Base-by-base conservation (phyloP, 2,797 vertebrate genomes). In the Oophaga sylvatica region DNA sequence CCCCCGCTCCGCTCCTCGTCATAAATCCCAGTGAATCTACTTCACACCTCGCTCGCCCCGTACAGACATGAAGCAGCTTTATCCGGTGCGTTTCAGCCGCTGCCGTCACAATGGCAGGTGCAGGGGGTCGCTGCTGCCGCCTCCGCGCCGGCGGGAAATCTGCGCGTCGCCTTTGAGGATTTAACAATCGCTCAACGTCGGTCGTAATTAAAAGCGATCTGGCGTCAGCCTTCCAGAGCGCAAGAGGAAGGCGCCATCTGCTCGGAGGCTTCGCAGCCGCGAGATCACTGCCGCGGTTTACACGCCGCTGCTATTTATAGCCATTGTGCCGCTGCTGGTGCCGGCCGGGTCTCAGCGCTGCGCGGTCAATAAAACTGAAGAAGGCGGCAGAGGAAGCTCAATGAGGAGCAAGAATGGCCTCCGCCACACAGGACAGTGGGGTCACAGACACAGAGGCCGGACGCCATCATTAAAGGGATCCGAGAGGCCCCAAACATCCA, bases 161-260 rank as follows among this genome's bases (percentile, higher is more conserved):
- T 53, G 82, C 57, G 65, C 35, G 56, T 35, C 75, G n/a, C 65
- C 76, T 88, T 88, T 88, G 63, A 84, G 71, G 87, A 56, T 53
- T 62, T 31, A 83, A 83, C 81, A 84, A 84, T 88, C 26, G 81
- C 35, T 59, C 73, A 45, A 63, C 60, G 62, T 70, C 29, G 56
- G 48, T 0, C 81, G 35, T 84, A 80, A 88, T 88, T 88, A 88
- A 88, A 84, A 88, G 87, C 20, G 65, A 71, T 73, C 57, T 73
- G 65, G 35, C 75, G 48, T 57, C 65, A 6, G 45, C 75, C 56
- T 71, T 84, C 75, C 65, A 73, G 77, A 29, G 63, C 75, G 67
- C 87, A 78, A 76, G 81, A 2, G 83, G 86, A 29, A 75, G 57
- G 62, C 53, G 31, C 83, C 87, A 89, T 89, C 83, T 89, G 87